Conservation (phyloP, 2,113 vertebrate genomes). For the Passer domesticus region DNA sequence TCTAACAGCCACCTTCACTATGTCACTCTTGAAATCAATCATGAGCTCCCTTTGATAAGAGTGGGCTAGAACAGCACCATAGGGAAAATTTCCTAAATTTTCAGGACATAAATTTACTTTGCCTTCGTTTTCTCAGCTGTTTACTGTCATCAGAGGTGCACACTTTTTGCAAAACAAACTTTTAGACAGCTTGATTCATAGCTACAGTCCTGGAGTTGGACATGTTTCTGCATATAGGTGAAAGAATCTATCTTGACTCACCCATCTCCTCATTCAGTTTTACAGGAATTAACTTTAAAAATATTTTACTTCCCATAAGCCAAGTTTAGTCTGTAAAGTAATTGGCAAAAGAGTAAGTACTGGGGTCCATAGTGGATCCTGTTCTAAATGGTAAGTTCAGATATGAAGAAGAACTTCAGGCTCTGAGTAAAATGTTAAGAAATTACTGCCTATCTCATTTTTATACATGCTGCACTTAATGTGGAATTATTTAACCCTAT, state of each 20-base stretch:
- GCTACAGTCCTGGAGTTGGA: neutral
- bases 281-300: neutral
- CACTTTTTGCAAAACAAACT: neutral
- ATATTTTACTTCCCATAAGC: neutral
- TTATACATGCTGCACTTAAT: neutral
- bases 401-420: neutral
- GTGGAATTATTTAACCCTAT: neutral
- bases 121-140: neutral
- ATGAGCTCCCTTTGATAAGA: neutral
- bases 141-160: neutral
- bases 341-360: neutral
- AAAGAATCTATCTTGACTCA: neutral
- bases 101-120: neutral
- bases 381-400: neutral
- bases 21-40: neutral
- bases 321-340: neutral
- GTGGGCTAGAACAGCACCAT: fast-evolving
- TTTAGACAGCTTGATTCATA: neutral
- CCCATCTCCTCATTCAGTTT: neutral
- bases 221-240: neutral
- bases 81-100: neutral
- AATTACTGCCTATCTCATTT: neutral
- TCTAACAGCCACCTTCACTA: neutral
- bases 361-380: neutral
- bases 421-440: neutral